Evolutionary conservation across 2,113 vertebrate species (phyloP).

Genomic region (Axis porcinus): DNA sequence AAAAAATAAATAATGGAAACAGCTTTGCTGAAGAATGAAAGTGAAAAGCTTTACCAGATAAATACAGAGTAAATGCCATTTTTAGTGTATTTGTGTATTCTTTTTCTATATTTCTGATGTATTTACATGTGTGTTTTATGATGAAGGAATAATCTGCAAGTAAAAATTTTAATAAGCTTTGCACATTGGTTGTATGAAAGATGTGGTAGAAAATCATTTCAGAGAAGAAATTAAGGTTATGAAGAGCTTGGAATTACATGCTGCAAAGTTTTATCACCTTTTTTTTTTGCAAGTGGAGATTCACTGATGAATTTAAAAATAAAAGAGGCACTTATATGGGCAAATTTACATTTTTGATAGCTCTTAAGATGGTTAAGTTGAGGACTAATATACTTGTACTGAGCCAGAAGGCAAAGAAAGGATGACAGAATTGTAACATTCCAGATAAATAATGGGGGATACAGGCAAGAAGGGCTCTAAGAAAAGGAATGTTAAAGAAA

Average conservation of each 20-base stretch:
- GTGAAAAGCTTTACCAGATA: not conserved
- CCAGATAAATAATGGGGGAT: not conserved
- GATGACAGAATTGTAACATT: not conserved
- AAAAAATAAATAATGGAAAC: not conserved
- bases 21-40: not conserved
- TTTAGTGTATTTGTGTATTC: not conserved
- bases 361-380: not conserved
- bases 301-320: not conserved
- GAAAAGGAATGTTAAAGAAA: not conserved
- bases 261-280: not conserved
- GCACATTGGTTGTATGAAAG: not conserved
- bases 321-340: not conserved
- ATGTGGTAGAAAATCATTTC: not conserved
- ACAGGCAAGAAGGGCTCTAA: not conserved
- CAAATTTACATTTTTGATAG: not conserved
- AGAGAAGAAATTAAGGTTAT: not conserved
- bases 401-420: not conserved
- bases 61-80: not conserved
- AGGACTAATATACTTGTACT: not conserved
- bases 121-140: not conserved
- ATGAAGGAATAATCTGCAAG: not conserved
- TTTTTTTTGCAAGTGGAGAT: not conserved
- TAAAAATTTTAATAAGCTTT: not conserved
- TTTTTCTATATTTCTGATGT: not conserved
- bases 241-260: not conserved